These are phyloP conservation scores for Lophius americanus DNA, from an alignment of 2,797 vertebrate species.

Conservation along the genomic window DNA sequence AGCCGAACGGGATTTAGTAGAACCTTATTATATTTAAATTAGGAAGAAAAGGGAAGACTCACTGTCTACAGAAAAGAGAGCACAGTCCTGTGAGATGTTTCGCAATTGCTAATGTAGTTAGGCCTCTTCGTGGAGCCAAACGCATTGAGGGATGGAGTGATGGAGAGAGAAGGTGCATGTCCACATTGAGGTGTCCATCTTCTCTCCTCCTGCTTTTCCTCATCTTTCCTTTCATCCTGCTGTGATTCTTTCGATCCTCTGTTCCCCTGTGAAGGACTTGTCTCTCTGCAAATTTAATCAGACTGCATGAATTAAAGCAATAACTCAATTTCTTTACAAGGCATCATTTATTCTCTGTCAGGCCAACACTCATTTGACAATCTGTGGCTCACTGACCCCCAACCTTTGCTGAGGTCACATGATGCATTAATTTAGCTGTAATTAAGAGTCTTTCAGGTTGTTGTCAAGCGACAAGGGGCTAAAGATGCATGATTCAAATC, in stretches of 20 bases:
- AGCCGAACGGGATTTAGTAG: conserved; percentile 64
- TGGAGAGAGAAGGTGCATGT: conserved; percentile 48
- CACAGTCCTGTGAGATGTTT: conserved; percentile 63
- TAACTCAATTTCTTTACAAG: conserved; percentile 85
- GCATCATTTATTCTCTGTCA: conserved; percentile 84
- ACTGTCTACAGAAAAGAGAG: conserved; percentile 51
- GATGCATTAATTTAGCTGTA: conserved; percentile 73
- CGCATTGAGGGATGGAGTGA: conserved; percentile 42
- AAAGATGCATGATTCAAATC: conserved; percentile 73
- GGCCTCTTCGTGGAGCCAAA: conserved; percentile 59
- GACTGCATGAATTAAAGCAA: conserved; percentile 85
- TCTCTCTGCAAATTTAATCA: conserved; percentile 80
- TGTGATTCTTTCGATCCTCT: conserved; percentile 49
- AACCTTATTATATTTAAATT: conserved; percentile 70
- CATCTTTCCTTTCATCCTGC: conserved; percentile 32
- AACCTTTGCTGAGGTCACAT: conserved; percentile 77
- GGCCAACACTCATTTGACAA: conserved; percentile 72
- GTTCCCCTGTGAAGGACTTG: conserved; percentile 71
- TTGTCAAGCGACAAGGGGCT: conserved; percentile 69
- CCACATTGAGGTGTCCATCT: conserved; percentile 21
- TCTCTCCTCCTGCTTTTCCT: conserved; percentile 3
- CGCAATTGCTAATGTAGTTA: conserved; percentile 75
- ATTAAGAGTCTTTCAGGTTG: conserved; percentile 60
- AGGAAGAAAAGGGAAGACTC: conserved; percentile 61
- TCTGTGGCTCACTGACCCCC: conserved; percentile 67